Percentiles rank a stretch among this genome's conserved stretches.
These are phyloP conservation scores for Chrysaora quinquecirrha DNA, from an alignment of 30 jellyfish, hydroid and myxozoan genomes.

Conservation along the genomic window DNA sequence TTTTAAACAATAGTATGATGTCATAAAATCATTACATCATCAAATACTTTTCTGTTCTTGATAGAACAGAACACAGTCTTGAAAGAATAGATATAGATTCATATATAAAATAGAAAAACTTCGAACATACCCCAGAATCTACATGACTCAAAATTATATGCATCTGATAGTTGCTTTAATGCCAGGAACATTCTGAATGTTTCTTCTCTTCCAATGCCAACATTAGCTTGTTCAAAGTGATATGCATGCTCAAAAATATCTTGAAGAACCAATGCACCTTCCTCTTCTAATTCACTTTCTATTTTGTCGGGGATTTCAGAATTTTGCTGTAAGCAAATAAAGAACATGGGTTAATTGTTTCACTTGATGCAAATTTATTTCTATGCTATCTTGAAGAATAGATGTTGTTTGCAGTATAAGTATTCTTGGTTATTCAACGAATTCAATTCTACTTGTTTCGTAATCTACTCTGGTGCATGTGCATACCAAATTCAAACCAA, in stretches of 20 bases:
- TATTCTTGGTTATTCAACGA: background rate
- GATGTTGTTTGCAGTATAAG: background rate
- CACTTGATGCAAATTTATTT: background rate
- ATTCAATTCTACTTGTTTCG: too few species aligned
- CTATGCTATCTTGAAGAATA: background rate
- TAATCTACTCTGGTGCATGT: too few species aligned
- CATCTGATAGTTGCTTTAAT: conserved; percentile 81
- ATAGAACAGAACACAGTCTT: too few species aligned
- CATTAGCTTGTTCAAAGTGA: conserved; percentile 96
- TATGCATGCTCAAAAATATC: conserved; percentile 85
- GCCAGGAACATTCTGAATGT: conserved; percentile 85
- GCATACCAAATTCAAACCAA: too few species aligned
- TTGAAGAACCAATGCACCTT: conserved; percentile 69
- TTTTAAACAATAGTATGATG: too few species aligned
- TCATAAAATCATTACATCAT: too few species aligned
- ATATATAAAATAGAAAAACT: too few species aligned
- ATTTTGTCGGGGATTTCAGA: conserved; percentile 74
- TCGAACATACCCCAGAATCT: conserved; percentile 95
- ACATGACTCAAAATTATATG: conserved; percentile 77
- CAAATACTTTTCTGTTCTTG: too few species aligned
- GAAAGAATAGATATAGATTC: too few species aligned
- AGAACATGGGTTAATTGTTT: background rate
- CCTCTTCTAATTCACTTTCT: conserved; percentile 80
- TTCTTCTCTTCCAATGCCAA: conserved; percentile 96
- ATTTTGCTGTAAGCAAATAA: conserved; percentile 42